Base-by-base conservation (phyloP, 2,113 vertebrate species). In the Erinaceus europaeus region DNA sequence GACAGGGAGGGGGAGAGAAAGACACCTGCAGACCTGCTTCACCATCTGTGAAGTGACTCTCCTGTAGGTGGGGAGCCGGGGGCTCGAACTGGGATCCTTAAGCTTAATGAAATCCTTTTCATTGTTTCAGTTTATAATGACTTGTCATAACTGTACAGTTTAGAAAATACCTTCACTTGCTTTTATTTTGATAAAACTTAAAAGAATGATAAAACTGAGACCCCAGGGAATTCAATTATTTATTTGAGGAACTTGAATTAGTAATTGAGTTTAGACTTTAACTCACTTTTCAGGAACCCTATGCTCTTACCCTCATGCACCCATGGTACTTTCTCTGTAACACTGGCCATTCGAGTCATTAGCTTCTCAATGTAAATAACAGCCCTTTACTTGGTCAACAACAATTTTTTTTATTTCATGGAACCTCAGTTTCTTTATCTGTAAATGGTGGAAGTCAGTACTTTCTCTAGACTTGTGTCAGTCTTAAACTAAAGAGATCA, bases 221-320 rank as follows among this genome's bases (percentile, higher is more conserved):
- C 32, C 46, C 61, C 76, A 52, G 27, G 18, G 40, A 72, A 48
- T 21, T 38, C 12, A 11, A 25, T 67, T 75, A 50, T 67, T 84
- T 83, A 68, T 40, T 72, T 7, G 4, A 42, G 5, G 7, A 5
- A 40, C 27, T 67, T 50, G 36, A 80, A 27, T 21, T 57, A 4
- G 3, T 34, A 17, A 68, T 27, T 11, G 5, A 2, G 40, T 61
- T 14, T 48, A 62, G 15, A 27, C 34, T 50, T 55, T 57, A 73
- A 61, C 40, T 32, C 52, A 4, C 1, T 3, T 50, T 6, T 75
- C 71, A 53, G 34, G 17, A 46, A 17, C 9, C 21, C 32, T 27
- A 50, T 6, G 1, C 11, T 42, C 21, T 36, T 32, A 36, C 0
- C 0, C n/a, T n/a, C n/a, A n/a, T n/a, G n/a, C n/a, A n/a, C n/a